Evolutionary conservation across 2,888 invertebrate species (phyloP), one percentile per base, ranked within the genome.

Genomic region (Cephus spinipes): DNA sequence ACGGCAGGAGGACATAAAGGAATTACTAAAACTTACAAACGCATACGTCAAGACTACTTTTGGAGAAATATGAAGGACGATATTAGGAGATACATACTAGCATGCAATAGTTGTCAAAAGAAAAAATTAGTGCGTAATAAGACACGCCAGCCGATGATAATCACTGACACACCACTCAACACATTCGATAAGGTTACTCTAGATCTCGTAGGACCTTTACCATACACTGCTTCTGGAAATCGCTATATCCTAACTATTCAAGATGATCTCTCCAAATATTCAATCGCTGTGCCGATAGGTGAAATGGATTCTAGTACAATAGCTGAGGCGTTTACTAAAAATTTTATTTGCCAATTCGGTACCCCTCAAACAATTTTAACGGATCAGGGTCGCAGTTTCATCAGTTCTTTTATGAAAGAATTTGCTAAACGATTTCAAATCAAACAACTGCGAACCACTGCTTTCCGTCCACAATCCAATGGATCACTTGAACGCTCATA

Each of bases 11-110:
- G n/a, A n/a, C n/a, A n/a, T n/a, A n/a, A n/a, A n/a, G 73, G 35
- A n/a, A n/a, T n/a, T n/a, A n/a, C n/a, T n/a, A n/a, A n/a, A n/a
- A n/a, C n/a, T n/a, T n/a, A n/a, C n/a, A n/a, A n/a, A n/a, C n/a
- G n/a, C n/a, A n/a, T n/a, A n/a, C n/a, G n/a, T n/a, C n/a, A n/a
- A n/a, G 11, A 68, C 0, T 81, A 79, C 73, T 76, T 79, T 34
- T 82, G 83, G 83, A 77, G 73, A 12, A 76, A 76, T 0, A 76
- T 83, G 74, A 73, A 40, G 1, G 6, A 69, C 9, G 74, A 79
- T 33, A 74, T 83, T 6, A 74, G 75, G 15, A 31, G 74, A 3
- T 82, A 68, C 33, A 69, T 82, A 11, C 30, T 23, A 12, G 15
- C 23, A 1, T 84, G 83, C 55, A 75, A 79, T 4, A 35, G 33